phyloP scores from a whole-genome alignment of 2,113 vertebrate species.

The Indicator indicator region DNA sequence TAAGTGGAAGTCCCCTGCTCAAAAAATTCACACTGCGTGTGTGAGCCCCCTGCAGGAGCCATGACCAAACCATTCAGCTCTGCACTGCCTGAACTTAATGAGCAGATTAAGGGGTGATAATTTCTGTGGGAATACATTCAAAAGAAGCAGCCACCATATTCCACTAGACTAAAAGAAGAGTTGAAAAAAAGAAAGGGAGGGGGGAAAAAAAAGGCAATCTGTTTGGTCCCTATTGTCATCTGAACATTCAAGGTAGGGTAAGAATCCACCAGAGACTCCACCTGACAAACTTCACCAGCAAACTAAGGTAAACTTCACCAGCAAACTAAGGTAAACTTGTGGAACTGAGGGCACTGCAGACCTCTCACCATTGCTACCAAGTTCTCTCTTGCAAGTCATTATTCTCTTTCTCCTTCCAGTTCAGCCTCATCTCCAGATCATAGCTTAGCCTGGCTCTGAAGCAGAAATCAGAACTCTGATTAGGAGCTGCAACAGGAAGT shows the following conservation, averaged over 20 bases:
- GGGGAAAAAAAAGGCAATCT: rapidly evolving
- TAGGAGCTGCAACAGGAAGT: background rate
- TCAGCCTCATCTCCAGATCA: background rate
- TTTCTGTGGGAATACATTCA: background rate
- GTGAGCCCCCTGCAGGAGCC: background rate
- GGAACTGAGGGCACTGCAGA: background rate
- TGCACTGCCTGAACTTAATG: background rate
- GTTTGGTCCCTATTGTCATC: background rate
- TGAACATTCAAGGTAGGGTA: background rate
- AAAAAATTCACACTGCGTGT: background rate
- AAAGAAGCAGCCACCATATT: background rate
- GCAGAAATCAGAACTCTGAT: background rate
- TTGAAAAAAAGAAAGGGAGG: background rate
- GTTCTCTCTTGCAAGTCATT: background rate
- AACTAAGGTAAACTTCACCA: background rate
- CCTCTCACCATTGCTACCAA: background rate
- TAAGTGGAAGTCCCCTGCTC: background rate
- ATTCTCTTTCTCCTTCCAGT: background rate
- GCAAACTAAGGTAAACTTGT: background rate
- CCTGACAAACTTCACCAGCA: background rate
- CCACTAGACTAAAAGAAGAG: background rate
- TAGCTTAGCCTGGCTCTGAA: background rate
- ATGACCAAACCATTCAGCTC: background rate
- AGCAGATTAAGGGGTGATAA: background rate
- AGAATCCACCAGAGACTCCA: background rate